Evolutionary conservation across 2,888 invertebrate species (phyloP), one percentile per base, ranked within the genome.

Genomic region (Pristionchus exspectatus): DNA sequence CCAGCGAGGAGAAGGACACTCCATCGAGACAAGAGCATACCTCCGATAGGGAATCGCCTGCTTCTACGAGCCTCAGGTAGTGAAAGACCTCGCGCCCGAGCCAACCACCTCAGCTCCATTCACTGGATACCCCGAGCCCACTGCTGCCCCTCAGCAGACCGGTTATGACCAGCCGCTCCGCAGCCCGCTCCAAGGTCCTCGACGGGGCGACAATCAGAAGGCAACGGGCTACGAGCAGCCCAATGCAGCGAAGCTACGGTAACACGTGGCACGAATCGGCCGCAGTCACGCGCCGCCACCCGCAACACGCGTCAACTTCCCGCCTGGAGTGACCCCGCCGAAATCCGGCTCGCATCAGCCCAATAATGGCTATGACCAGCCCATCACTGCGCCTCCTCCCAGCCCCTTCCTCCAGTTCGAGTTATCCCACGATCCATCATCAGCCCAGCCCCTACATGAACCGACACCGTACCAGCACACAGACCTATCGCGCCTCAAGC

Each of bases 231-330:
- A 77, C n/a, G 72, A 38, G 14, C 33, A 30, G 16, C 77, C 77
- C 14, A 77, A 44, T 77, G 7, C 38, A 44, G 77, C 38, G 77
- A n/a, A 77, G 77, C 77, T 77, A 38, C 77, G 77, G 77, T 12
- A 77, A 24, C 14, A 77, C 77, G 1, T 33, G 77, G n/a, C 44
- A 14, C 27, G 77, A 77, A 21, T 18, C 77, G 4, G 44, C 44
- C 1, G 5, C 72, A 4, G 16, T 33, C 44, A 12, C 77, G 77
- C 77, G 12, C 50, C 69, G 7, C 5, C 18, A 12, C 38, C 30
- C 72, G 5, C 33, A 38, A 33, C 44, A 7, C 44, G 44, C 9
- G 44, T 27, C n/a, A 72, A 30, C 33, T 72, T 1, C 72, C 72
- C 72, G 14, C 72, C 72, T 21, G 72, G n/a, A 5, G 72, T 33